Evolutionary conservation across 2,888 invertebrate genomes (phyloP).

Genomic region (Macrophya alboannulata): DNA sequence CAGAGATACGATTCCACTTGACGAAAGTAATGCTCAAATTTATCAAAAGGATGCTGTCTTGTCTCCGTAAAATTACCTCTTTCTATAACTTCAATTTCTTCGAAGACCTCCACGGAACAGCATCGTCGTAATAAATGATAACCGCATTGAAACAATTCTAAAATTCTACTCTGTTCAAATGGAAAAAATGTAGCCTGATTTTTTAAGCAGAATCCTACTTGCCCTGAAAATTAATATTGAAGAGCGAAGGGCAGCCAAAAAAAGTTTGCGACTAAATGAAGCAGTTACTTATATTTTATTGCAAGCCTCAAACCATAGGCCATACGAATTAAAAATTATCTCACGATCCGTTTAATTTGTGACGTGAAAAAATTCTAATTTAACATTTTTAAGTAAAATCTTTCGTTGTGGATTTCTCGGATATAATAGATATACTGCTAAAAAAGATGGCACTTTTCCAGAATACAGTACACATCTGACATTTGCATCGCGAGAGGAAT

Average conservation of each 20-base stretch:
- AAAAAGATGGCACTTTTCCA: constrained; percentile 11
- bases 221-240: neutral
- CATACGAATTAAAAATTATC: neutral
- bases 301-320: neutral
- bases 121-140: neutral
- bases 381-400: neutral
- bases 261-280: neutral
- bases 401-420: neutral
- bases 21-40: constrained; percentile 6
- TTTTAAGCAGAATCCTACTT: neutral
- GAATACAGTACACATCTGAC: neutral
- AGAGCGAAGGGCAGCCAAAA: neutral
- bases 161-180: neutral
- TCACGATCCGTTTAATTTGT: neutral
- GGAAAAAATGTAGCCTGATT: neutral
- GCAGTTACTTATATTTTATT: neutral
- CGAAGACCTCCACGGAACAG: neutral
- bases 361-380: neutral
- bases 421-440: neutral
- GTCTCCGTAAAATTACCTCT: neutral
- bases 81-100: neutral
- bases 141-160: neutral
- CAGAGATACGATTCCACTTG: neutral
- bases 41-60: neutral
- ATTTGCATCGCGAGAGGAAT: neutral